phyloP scores from a whole-genome alignment of 2,888 invertebrate species.

The Apeira syringaria region DNA sequence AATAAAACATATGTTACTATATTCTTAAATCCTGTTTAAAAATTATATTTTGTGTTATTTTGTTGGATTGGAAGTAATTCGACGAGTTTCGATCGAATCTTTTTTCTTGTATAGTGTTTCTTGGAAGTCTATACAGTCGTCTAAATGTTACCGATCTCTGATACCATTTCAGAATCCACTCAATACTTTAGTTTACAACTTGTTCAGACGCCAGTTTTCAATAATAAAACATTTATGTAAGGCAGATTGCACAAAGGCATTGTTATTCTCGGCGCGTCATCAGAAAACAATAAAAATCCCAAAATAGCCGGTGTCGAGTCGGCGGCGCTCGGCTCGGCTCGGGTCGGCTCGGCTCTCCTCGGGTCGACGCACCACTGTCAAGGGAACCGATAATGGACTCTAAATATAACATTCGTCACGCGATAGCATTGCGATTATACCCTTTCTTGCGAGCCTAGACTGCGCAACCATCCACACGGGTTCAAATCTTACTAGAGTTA shows the following conservation, averaged over 20 bases:
- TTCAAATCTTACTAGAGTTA: not conserved
- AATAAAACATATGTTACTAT: no score
- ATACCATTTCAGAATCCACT: no score
- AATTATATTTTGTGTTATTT: no score
- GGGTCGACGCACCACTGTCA: conserved; percentile 28
- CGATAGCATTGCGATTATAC: conserved; percentile 12
- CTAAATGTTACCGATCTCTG: no score
- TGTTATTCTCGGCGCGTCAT: conserved; percentile 25
- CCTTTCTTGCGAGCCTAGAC: conserved; percentile 1
- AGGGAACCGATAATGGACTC: conserved; percentile 24
- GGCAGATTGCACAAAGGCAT: conserved; percentile 20
- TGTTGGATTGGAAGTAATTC: no score
- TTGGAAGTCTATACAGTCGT: no score
- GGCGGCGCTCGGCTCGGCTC: not conserved
- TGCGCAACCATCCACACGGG: conserved; percentile 1
- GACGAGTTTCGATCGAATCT: no score
- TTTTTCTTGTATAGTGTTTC: no score
- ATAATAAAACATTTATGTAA: conserved; percentile 2
- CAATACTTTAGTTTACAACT: no score
- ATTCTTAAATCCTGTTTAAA: no score
- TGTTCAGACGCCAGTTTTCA: not conserved
- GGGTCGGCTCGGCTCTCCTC: no score
- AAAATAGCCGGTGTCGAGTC: conserved; percentile 21
- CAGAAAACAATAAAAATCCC: conserved; percentile 28
- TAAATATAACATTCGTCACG: conserved; percentile 23